Evolutionary conservation across 2,797 vertebrate genomes (phyloP).

Genomic region (Synaphobranchus kaupii): DNA sequence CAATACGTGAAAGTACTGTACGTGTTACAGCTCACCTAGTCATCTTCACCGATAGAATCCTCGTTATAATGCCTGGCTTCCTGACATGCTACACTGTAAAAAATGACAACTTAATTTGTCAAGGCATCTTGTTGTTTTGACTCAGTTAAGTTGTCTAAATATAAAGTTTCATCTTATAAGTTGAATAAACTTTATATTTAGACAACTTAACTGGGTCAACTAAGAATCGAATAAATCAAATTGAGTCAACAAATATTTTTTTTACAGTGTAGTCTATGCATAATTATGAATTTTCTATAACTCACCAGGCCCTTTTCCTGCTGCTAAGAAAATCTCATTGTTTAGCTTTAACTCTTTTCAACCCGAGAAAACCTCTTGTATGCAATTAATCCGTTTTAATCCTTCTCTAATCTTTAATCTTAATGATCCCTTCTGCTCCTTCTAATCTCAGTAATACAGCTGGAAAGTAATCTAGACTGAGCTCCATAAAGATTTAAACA

Average conservation of each 20-base stretch:
- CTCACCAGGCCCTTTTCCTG: background rate
- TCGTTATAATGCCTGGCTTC: background rate
- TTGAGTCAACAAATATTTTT: too few relatives aligned
- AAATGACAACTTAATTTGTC: too few relatives aligned
- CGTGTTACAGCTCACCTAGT: background rate
- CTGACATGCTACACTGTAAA: background rate
- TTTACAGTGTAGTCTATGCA: too few relatives aligned
- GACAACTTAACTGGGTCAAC: too few relatives aligned
- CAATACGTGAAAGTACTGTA: background rate
- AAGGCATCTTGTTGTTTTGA: too few relatives aligned
- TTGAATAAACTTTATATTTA: too few relatives aligned
- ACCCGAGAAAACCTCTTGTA: background rate
- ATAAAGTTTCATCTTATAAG: too few relatives aligned
- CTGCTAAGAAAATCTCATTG: background rate
- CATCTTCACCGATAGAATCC: background rate
- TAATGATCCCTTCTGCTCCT: background rate
- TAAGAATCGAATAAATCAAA: too few relatives aligned
- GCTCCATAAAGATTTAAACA: background rate
- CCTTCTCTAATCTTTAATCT: conserved; percentile 13
- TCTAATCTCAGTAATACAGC: conserved; percentile 6
- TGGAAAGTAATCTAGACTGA: background rate
- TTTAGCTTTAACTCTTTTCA: background rate
- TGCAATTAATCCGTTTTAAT: conserved; percentile 20
- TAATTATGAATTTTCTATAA: background rate
- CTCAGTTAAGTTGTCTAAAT: too few relatives aligned